phyloP scores from a whole-genome alignment of 1,140 invertebrate species.

The Andricus grossulariae region DNA sequence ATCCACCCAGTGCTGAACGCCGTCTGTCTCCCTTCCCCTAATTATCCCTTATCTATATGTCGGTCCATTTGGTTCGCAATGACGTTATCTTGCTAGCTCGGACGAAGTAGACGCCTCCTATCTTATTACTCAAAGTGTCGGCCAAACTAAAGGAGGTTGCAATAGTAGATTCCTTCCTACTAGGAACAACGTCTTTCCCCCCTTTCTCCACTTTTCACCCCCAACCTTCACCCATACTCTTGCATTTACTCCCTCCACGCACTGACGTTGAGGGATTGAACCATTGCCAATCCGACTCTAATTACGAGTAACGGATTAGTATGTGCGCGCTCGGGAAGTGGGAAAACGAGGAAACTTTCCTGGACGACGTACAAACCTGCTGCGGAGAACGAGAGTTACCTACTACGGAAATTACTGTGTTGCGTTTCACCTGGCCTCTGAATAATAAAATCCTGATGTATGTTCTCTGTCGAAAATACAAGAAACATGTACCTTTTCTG shows the following conservation, averaged over 20 bases:
- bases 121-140: constrained; percentile 76
- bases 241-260: constrained; percentile 36
- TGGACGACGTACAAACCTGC: constrained; percentile 50
- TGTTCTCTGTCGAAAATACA: neutral
- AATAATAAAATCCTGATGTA: constrained; percentile 16
- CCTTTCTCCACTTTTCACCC: constrained; percentile 41
- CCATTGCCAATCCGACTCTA: constrained; percentile 75
- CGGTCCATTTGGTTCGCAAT: constrained; percentile 74
- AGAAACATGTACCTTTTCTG: constrained; percentile 8
- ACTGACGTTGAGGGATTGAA: constrained; percentile 74
- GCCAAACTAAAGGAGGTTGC: constrained; percentile 67
- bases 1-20: constrained; percentile 54
- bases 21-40: constrained; percentile 71
- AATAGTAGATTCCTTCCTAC: constrained; percentile 65
- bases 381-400: constrained; percentile 17
- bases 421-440: constrained; percentile 10
- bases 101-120: constrained; percentile 68
- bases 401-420: constrained; percentile 6
- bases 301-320: constrained; percentile 75
- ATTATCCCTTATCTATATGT: constrained; percentile 76
- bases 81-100: constrained; percentile 72
- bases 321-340: constrained; percentile 61
- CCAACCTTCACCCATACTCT: constrained; percentile 18
- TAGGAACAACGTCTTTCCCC: constrained; percentile 42
- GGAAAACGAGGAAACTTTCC: constrained; percentile 71